Conservation (phyloP, 2,797 vertebrate species). For the Scolopax bukidnonensis region DNA sequence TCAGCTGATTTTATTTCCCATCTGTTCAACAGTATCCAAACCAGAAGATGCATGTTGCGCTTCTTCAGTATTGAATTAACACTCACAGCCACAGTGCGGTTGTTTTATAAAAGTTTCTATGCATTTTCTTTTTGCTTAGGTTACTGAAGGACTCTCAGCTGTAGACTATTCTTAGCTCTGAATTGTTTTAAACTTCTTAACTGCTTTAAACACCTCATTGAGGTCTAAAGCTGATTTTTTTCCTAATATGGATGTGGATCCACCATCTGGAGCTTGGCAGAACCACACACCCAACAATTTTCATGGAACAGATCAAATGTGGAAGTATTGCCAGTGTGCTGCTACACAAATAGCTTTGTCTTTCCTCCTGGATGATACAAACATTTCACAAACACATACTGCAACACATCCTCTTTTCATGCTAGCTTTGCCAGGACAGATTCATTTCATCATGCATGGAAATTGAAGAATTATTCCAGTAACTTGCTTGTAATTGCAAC, state of each 20-base stretch:
- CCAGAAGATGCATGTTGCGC: not conserved
- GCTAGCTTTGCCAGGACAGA: not conserved
- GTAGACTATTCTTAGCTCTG: not conserved
- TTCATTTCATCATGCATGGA: conserved; percentile 51
- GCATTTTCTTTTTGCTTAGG: not conserved
- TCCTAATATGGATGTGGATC: not conserved
- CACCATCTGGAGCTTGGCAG: conserved; percentile 4
- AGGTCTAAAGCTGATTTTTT: not conserved
- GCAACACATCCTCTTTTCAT: not conserved
- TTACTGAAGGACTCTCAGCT: not conserved
- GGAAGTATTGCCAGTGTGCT: not conserved
- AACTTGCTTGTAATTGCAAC: conserved; percentile 45
- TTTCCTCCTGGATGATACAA: conserved; percentile 3
- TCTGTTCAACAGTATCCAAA: not conserved
- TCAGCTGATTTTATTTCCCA: not conserved
- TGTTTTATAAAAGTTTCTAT: not conserved
- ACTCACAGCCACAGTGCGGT: not conserved
- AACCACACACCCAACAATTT: not conserved
- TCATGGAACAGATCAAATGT: not conserved
- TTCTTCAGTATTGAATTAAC: not conserved
- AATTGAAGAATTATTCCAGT: conserved; percentile 60
- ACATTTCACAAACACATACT: not conserved
- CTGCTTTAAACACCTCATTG: not conserved
- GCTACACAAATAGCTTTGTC: not conserved
- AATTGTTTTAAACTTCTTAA: not conserved